Conservation (phyloP, 2,888 invertebrate genomes). For the Cerastis rubricosa region DNA sequence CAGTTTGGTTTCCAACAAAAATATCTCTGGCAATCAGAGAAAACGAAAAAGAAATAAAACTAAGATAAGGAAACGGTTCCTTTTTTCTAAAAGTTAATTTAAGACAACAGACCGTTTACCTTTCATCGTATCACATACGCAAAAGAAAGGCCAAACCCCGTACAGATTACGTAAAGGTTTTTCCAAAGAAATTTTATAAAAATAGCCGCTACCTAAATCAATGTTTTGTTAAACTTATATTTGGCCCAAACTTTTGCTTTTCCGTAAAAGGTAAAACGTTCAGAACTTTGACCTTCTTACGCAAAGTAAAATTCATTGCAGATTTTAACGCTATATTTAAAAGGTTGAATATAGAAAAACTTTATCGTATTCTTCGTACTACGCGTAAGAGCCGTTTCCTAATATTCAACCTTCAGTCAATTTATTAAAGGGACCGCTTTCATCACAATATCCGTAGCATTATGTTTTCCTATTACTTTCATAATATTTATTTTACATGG, state of each 20-base stretch:
- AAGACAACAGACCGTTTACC: slow-evolving; percentile 33
- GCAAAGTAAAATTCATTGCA: slow-evolving; percentile 33
- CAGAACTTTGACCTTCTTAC: slow-evolving; percentile 27
- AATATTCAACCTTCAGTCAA: slow-evolving; percentile 77
- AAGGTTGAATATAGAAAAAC: slow-evolving; percentile 21
- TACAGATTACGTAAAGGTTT: slow-evolving; percentile 30
- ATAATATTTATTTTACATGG: slow-evolving; percentile 83
- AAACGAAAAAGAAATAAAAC: neutral
- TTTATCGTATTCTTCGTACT: slow-evolving; percentile 24
- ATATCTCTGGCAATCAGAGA: neutral
- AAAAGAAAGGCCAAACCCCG: slow-evolving; percentile 28
- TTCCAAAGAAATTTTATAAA: slow-evolving; percentile 9
- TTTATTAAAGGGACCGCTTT: slow-evolving; percentile 82
- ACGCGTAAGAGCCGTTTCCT: slow-evolving; percentile 57
- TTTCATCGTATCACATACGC: slow-evolving; percentile 37
- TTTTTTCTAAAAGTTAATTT: slow-evolving; percentile 17
- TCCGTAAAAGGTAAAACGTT: slow-evolving; percentile 20
- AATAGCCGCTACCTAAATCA: slow-evolving; percentile 38
- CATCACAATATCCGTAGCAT: slow-evolving; percentile 82
- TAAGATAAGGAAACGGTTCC: neutral
- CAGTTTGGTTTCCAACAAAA: neutral
- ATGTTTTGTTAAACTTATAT: slow-evolving; percentile 41
- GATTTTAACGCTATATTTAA: slow-evolving; percentile 40
- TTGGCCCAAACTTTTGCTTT: slow-evolving; percentile 22
- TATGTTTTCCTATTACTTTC: slow-evolving; percentile 85